Evolutionary conservation across 2,797 vertebrate genomes (phyloP).

Genomic region (Bucorvus abyssinicus): DNA sequence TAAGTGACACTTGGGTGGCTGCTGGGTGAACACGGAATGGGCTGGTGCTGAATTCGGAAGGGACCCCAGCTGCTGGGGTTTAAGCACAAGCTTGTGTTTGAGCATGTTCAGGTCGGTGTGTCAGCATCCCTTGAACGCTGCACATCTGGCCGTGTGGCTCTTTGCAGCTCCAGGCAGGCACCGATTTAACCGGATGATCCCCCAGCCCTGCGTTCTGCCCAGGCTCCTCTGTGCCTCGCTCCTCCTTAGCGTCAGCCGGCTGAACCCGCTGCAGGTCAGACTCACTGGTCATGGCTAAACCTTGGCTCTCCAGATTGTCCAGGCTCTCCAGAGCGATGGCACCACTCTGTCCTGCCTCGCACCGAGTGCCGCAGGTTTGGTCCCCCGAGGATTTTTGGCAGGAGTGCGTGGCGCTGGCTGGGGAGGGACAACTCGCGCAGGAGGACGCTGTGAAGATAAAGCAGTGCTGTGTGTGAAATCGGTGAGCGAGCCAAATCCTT

Average conservation of each 20-base stretch:
- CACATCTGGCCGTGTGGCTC: neutral
- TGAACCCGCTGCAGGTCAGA: neutral
- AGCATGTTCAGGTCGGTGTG: rapidly evolving
- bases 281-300: neutral
- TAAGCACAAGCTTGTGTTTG: neutral
- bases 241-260: neutral
- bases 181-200: neutral
- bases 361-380: neutral
- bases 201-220: neutral
- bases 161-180: neutral
- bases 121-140: neutral
- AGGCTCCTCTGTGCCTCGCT: neutral
- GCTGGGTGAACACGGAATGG: neutral
- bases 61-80: neutral
- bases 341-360: neutral
- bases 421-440: neutral
- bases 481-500: neutral
- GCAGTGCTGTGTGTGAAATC: neutral
- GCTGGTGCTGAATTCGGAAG: neutral
- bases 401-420: neutral
- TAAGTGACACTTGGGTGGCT: neutral
- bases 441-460: conserved; percentile 10
- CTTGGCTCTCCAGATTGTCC: neutral
- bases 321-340: neutral
- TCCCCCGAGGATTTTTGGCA: neutral